These are phyloP conservation scores for Ectemnius lituratus DNA, from an alignment of 2,888 invertebrate species.

Conservation along the genomic window DNA sequence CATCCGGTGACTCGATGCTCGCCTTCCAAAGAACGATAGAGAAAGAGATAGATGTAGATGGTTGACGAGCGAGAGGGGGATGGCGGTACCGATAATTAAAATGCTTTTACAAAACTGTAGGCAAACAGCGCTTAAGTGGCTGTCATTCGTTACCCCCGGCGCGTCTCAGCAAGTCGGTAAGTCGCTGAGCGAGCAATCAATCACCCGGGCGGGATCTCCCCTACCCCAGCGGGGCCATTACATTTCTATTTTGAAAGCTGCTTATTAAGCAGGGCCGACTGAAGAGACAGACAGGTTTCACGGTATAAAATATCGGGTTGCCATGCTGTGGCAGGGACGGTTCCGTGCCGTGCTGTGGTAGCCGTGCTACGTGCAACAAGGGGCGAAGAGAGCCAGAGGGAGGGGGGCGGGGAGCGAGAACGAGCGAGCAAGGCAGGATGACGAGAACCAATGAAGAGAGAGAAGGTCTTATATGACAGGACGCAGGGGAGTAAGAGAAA, in stretches of 20 bases:
- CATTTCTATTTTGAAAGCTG: conserved; percentile 78
- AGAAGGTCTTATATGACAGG: too few species aligned
- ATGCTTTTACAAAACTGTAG: conserved; percentile 77
- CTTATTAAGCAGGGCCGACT: conserved; percentile 76
- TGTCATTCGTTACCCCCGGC: conserved; percentile 76
- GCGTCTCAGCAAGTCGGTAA: conserved; percentile 74
- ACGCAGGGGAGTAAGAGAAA: too few species aligned
- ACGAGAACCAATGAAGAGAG: too few species aligned
- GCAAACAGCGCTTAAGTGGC: conserved; percentile 78
- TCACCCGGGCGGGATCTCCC: conserved; percentile 66
- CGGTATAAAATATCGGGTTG: conserved; percentile 78
- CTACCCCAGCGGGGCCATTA: conserved; percentile 70
- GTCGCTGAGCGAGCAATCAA: conserved; percentile 78
- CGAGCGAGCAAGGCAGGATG: neutral
- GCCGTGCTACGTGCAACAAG: conserved; percentile 51
- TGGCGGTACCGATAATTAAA: conserved; percentile 71
- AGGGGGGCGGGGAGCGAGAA: conserved; percentile 17
- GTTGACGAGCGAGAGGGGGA: conserved; percentile 7
- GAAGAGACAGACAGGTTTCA: conserved; percentile 77
- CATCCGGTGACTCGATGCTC: conserved; percentile 55
- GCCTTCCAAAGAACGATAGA: neutral
- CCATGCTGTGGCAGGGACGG: conserved; percentile 65
- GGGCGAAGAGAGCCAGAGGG: conserved; percentile 29
- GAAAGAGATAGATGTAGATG: too few species aligned
- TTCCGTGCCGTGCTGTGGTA: conserved; percentile 64